Evolutionary conservation across 2,888 invertebrate species (phyloP), one percentile per base, ranked within the genome.

Genomic region (Chelonus formosanus): DNA sequence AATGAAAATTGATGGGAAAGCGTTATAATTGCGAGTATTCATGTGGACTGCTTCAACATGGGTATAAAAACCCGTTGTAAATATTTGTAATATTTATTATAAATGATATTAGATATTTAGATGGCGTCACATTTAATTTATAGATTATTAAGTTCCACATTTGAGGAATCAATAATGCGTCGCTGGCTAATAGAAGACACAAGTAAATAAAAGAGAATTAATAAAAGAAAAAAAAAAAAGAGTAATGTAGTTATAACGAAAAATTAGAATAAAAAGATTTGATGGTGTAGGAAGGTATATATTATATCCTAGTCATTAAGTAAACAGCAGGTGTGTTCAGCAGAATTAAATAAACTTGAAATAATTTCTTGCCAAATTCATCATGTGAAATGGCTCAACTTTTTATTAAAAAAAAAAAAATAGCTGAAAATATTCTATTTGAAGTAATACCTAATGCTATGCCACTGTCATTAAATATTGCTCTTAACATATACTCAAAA

Each of bases 81-180:
- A 83, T 83, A 83, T 71, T 80, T 83, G 83, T 83, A 83, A 83
- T 82, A 82, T 83, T 82, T 83, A 83, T 83, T 80, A 70, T 67
- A 73, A 78, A 53, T 44, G 60, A 62, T 52, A 55, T 61, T 70
- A 67, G 70, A 70, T 68, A 70, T 60, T 63, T 47, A 43, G 60
- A 45, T 36, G 53, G 6, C 67, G 64, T 67, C 67, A 65, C 60
- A 62, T 58, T 65, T 67, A 67, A 43, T 58, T 67, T 69, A 70
- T 36, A n/a, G 43, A 63, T 65, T 55, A 63, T 65, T 63, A 67
- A 63, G 62, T 66, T 70, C 61, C 63, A 66, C 63, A 43, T 61
- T 60, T 31, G 52, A 40, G 60, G 43, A 60, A 60, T 59, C 36
- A 36, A 52, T 60, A 10, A 48, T 48, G 60, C 50, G 60, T 60